Base-by-base conservation (phyloP, 2,113 vertebrate genomes). In the Gracilinanus agilis region DNA sequence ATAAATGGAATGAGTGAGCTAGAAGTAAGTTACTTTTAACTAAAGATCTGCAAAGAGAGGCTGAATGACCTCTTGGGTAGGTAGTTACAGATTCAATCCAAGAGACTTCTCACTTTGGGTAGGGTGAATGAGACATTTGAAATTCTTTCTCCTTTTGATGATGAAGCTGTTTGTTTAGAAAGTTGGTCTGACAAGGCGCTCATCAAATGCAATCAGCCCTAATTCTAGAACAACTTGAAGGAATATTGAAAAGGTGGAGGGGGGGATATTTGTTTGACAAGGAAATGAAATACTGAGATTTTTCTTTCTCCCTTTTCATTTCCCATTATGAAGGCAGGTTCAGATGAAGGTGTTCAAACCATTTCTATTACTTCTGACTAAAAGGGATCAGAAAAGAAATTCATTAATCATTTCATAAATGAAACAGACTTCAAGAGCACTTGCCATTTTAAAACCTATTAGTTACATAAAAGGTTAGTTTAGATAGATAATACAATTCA, bases 311-410 rank as follows among this genome's bases (percentile, higher is more conserved):
- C 44, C 25, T 12, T 75, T 53, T 89, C 24, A n/a, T 49, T 49
- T 49, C 49, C 49, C 49, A 49, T 49, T 49, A 49, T 49, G 49
- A 49, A 49, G 49, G 49, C 5, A 49, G 49, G 49, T 49, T 49
- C 4, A 75, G 61, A 75, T 55, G 29, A 94, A 96, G 8, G 0
- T 53, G 11, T 83, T 21, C 27, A 44, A 93, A 92, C 54, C 16
- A 56, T 54, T 92, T 40, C 12, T 58, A 94, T 90, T 44, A 55
- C 21, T 89, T 54, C 24, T 55, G 93, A 91, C 0, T 89, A 23
- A 94, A 91, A 93, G 34, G 90, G 21, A 90, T n/a, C 49, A 90
- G 34, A 55, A 75, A 75, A 75, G n/a, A 49, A 49, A 49, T 29
- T 94, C 89, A 6, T 56, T 90, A 40, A 75, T 16, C 2, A 44